Conservation (phyloP, 2,888 invertebrate genomes). For the Cecidostiba fungosa region DNA sequence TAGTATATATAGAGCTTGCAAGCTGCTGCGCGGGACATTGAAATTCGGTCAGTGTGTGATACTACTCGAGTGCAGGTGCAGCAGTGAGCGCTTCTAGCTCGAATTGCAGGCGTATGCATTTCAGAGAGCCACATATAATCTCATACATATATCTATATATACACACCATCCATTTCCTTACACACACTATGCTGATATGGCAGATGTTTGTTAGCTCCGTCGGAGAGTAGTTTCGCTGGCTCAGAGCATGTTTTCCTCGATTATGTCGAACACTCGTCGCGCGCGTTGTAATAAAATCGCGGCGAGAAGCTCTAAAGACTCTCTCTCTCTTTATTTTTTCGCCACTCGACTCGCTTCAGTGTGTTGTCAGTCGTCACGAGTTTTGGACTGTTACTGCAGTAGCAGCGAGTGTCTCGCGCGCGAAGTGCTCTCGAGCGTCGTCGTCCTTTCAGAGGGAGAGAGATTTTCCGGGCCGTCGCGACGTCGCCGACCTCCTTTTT, state of each 20-base stretch:
- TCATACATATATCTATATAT: not conserved
- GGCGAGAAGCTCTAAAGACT: not conserved
- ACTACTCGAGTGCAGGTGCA: conserved; percentile 32
- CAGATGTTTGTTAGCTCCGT: conserved; percentile 37
- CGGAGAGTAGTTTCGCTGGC: conserved; percentile 27
- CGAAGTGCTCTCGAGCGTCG: conserved; percentile 43
- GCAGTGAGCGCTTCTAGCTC: not conserved
- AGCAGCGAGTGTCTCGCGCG: not conserved
- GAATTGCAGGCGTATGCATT: conserved; percentile 54
- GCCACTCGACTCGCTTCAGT: not conserved
- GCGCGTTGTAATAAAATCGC: not conserved
- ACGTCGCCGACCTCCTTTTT: conserved; percentile 43
- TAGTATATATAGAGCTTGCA: conserved; percentile 17
- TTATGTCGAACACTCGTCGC: not conserved
- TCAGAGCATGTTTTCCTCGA: not conserved
- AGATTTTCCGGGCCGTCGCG: conserved; percentile 45
- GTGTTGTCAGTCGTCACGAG: conserved; percentile 1
- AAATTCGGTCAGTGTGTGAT: conserved; percentile 53
- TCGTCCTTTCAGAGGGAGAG: conserved; percentile 47
- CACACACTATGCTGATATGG: conserved; percentile 26
- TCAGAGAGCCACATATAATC: conserved; percentile 22
- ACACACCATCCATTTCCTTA: not conserved
- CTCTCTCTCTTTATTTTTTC: not conserved
- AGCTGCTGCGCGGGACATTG: conserved; percentile 35
- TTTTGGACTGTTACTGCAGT: conserved; percentile 12